Evolutionary conservation across 2,888 invertebrate species (phyloP).

Genomic region (Phytoseiulus persimilis): DNA sequence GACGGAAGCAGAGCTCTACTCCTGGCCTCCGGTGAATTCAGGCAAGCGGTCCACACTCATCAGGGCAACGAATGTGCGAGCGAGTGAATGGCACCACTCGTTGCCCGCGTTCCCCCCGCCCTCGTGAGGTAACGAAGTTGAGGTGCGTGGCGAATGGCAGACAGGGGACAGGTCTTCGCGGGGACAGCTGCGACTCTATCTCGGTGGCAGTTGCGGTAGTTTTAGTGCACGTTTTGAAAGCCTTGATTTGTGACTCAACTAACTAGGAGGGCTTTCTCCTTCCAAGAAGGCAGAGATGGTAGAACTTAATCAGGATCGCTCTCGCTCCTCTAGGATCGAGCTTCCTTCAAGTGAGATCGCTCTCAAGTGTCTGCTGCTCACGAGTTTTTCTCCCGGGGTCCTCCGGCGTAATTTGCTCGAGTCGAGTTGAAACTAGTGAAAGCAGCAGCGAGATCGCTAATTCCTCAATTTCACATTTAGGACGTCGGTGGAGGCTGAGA

Average conservation of each 20-base stretch:
- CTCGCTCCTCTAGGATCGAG: no score
- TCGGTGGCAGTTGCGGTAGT: neutral
- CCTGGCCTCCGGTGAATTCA: neutral
- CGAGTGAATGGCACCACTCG: neutral
- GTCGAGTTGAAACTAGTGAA: no score
- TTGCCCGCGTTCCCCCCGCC: neutral
- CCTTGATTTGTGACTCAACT: constrained; percentile 5
- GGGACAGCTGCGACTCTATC: neutral
- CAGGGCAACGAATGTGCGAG: neutral
- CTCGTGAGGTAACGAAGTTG: neutral
- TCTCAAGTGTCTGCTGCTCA: no score
- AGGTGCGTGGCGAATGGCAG: constrained; percentile 5
- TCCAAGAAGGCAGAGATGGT: no score
- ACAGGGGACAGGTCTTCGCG: neutral
- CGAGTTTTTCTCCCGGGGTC: no score
- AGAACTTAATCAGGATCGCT: no score
- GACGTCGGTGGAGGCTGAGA: no score
- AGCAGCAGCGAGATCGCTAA: no score
- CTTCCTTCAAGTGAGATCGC: no score
- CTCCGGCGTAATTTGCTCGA: no score
- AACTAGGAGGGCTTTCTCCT: neutral
- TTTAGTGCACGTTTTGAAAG: neutral
- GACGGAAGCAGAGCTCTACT: neutral
- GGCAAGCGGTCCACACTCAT: neutral
- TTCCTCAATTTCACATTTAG: no score